Evolutionary conservation across 1,140 invertebrate genomes (phyloP), one percentile per base, ranked within the genome.

Genomic region (Teleogryllus occipitalis): DNA sequence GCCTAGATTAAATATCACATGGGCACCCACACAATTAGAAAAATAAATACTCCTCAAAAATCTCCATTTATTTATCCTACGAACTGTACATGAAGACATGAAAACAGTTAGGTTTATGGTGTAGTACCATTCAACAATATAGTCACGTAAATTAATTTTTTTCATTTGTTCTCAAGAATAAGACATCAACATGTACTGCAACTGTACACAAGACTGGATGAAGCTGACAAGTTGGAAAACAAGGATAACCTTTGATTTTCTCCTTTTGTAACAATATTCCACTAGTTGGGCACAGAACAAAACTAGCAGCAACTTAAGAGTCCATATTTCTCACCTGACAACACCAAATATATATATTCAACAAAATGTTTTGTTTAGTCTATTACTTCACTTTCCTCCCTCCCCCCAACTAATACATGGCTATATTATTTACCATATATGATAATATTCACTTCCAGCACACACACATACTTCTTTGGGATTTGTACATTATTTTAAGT

Each of bases 401-500:
- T 65, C 54, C 54, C 54, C 54, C 54, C 54, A 65, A 65, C 54
- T 65, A 65, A 65, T 77, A 77, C 48, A 77, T 48, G 48, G n/a
- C 10, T 77, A 48, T 77, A 48, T 77, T 21, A 77, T 10, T 77
- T 77, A 77, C 48, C 65, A 78, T 78, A 65, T 49, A 73, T 22
- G 27, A 46, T 65, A 47, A 39, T 78, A 78, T 78, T 78, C 65
- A 78, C 73, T 49, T 74, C 46, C 27, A 78, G 27, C 27, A 15
- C 54, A 18, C 78, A 78, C 48, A 49, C 47, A 73, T 18, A 78
- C 54, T 73, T 78, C 78, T 78, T 78, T 78, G 78, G 78, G 72
- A 78, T 78, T 78, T 78, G 78, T 78, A 78, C 78, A 78, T 78
- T 78, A 78, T 78, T 46, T 78, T 78, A 47, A 12, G 54, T 39